Conservation (phyloP, 2,888 invertebrate genomes). For the Dynastes tityus region DNA sequence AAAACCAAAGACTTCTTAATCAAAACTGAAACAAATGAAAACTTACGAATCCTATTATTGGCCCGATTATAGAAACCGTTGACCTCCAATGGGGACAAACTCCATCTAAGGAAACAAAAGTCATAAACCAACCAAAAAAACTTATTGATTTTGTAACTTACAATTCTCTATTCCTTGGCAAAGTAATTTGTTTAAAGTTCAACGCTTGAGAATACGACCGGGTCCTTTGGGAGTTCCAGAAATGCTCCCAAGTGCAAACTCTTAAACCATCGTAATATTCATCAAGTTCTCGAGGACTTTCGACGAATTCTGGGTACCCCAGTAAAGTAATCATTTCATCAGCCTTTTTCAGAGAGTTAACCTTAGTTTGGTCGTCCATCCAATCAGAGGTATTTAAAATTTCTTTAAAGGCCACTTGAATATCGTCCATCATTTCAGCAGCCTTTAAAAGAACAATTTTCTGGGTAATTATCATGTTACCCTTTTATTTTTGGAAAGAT, state of each 20-base stretch:
- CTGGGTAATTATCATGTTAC: too few relatives aligned
- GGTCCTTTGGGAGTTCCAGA: conserved; percentile 65
- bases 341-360: conserved; percentile 71
- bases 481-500: too few relatives aligned
- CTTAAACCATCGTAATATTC: conserved; percentile 66
- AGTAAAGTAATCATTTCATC: conserved; percentile 69
- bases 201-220: conserved; percentile 65
- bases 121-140: not conserved
- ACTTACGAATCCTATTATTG: conserved; percentile 71
- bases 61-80: conserved; percentile 79
- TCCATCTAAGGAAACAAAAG: conserved; percentile 63
- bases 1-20: not conserved
- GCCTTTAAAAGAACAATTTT: conserved; percentile 58
- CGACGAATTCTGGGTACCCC: conserved; percentile 65
- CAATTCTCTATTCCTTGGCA: conserved; percentile 61
- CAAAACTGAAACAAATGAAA: not conserved
- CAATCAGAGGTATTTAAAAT: conserved; percentile 70
- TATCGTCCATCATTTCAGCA: conserved; percentile 68
- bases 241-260: conserved; percentile 67
- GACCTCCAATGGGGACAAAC: conserved; percentile 72
- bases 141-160: conserved; percentile 52
- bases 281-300: conserved; percentile 60
- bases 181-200: conserved; percentile 62
- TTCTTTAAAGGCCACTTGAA: conserved; percentile 70
- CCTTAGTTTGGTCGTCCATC: conserved; percentile 73